Conservation (phyloP, 2,888 invertebrate species). For the Heteromyza rotundicornis region DNA sequence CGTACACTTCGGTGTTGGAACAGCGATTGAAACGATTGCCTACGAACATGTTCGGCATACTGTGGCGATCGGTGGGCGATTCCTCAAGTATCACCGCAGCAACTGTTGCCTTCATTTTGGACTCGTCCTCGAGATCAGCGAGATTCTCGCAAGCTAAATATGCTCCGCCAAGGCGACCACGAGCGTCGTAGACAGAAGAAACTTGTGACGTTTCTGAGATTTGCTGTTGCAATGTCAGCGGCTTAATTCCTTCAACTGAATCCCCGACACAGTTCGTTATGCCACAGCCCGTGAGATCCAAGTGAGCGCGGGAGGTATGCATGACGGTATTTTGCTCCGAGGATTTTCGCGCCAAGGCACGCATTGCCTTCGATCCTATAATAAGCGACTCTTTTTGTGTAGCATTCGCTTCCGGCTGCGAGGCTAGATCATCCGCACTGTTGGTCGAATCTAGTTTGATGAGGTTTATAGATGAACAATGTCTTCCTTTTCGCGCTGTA, state of each 20-base stretch:
- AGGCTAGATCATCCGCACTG: constrained; percentile 33
- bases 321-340: constrained; percentile 55
- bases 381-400: constrained; percentile 57
- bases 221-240: constrained; percentile 57
- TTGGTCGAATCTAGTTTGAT: constrained; percentile 52
- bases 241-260: constrained; percentile 8
- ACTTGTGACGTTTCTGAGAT: constrained; percentile 70
- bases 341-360: constrained; percentile 52
- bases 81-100: background rate
- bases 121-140: constrained; percentile 70
- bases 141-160: constrained; percentile 75
- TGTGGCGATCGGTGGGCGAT: constrained; percentile 66
- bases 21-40: constrained; percentile 67
- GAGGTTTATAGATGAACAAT: constrained; percentile 54
- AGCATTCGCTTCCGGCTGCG: constrained; percentile 31
- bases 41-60: constrained; percentile 71
- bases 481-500: constrained; percentile 34
- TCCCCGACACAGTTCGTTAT: constrained; percentile 39
- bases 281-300: constrained; percentile 55
- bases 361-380: constrained; percentile 58
- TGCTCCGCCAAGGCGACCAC: constrained; percentile 64
- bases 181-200: constrained; percentile 66
- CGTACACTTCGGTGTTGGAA: constrained; percentile 66
- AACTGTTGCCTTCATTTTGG: constrained; percentile 63
- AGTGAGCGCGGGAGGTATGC: constrained; percentile 64